Percentiles rank a stretch among this genome's conserved stretches.
phyloP scores from a whole-genome alignment of 1,140 invertebrate genomes.

The Akabosia matsudoensis region DNA sequence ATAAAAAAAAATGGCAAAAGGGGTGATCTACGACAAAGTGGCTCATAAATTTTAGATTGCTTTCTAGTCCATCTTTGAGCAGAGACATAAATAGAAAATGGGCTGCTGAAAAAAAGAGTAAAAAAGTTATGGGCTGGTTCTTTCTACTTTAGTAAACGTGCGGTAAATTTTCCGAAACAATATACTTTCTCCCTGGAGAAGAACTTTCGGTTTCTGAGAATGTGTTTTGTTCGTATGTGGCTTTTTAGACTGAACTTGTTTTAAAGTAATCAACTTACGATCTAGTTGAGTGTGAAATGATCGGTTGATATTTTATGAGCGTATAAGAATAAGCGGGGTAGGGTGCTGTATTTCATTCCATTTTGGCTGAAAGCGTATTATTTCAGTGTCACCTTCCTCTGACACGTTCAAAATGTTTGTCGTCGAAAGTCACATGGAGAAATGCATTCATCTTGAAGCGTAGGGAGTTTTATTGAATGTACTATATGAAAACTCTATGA shows the following conservation, averaged over 20 bases:
- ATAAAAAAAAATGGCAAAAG: conserved; percentile 22
- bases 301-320: conserved; percentile 2
- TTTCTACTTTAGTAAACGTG: too few relatives aligned
- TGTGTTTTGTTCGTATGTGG: background rate
- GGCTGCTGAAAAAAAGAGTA: background rate
- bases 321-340: too few relatives aligned
- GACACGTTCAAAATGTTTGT: too few relatives aligned
- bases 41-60: conserved; percentile 22
- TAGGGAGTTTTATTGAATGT: too few relatives aligned
- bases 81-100: background rate
- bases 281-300: background rate
- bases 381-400: background rate
- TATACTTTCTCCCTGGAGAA: background rate
- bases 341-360: too few relatives aligned
- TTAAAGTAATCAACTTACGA: conserved; percentile 4
- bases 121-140: background rate
- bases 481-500: too few relatives aligned
- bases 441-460: background rate
- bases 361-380: too few relatives aligned
- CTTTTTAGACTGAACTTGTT: background rate
- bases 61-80: background rate
- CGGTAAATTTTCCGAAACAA: background rate
- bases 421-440: too few relatives aligned
- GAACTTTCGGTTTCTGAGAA: background rate
- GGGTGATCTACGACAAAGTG: conserved; percentile 23